Conservation (phyloP, 2,113 vertebrate genomes). For the Bujurquina vittata region DNA sequence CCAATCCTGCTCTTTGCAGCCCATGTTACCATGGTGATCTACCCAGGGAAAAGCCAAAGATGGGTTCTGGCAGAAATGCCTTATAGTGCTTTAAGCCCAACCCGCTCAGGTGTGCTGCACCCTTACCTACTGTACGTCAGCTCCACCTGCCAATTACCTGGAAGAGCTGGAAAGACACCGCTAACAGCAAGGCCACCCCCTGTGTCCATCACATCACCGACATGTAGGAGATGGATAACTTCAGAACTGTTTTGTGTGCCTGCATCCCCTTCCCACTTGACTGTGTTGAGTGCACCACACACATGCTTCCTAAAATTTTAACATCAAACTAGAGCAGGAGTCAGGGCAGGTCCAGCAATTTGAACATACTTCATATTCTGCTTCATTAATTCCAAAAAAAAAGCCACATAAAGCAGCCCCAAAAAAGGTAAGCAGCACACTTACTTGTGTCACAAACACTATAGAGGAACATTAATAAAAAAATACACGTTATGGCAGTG, state of each 20-base stretch:
- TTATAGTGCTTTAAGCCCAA: too few relatives aligned
- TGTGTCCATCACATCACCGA: background rate
- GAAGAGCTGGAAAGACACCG: too few relatives aligned
- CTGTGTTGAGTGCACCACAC: background rate
- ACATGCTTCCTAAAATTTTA: background rate
- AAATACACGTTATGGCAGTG: background rate
- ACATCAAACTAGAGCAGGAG: background rate
- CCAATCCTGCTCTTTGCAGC: too few relatives aligned
- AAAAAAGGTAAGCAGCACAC: background rate
- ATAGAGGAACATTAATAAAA: background rate
- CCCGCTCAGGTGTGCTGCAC: too few relatives aligned
- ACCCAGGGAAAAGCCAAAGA: too few relatives aligned
- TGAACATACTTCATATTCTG: background rate
- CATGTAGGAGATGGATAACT: background rate
- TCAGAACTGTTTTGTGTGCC: background rate
- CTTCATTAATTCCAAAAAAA: conserved; percentile 12
- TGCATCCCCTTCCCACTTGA: background rate
- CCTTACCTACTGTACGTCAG: too few relatives aligned
- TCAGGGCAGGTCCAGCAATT: background rate
- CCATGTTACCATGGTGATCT: too few relatives aligned
- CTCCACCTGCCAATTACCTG: too few relatives aligned
- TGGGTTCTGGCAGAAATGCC: too few relatives aligned
- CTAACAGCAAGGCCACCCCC: too few relatives aligned
- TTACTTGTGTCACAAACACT: conserved; percentile 10
- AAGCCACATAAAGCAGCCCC: background rate